Evolutionary conservation across 2,113 vertebrate genomes (phyloP).

Genomic region (Chascanopsetta lugubris): DNA sequence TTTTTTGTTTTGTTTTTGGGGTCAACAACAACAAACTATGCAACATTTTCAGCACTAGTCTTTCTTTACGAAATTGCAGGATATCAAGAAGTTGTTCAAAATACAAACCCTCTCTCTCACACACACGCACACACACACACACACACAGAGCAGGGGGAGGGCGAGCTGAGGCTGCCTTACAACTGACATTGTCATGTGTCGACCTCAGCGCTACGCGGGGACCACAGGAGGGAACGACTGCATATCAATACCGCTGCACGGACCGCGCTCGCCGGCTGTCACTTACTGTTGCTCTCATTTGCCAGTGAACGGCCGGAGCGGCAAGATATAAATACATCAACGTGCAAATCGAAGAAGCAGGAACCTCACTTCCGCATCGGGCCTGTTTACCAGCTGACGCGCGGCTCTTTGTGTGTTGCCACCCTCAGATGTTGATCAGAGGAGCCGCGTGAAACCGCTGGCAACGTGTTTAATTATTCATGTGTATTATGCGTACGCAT

Average conservation of each 20-base stretch:
- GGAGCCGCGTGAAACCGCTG: not conserved
- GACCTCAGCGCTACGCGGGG: constrained; percentile 18
- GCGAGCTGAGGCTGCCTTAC: constrained; percentile 31
- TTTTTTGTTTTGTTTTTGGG: no score
- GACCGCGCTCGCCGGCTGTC: constrained; percentile 32
- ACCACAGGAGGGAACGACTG: constrained; percentile 30
- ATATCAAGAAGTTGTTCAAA: not conserved
- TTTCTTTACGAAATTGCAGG: not conserved
- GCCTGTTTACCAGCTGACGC: not conserved
- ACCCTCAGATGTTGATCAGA: not conserved
- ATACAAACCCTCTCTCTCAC: not conserved
- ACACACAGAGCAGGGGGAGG: not conserved
- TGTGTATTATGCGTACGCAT: not conserved
- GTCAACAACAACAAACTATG: not conserved
- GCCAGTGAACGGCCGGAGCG: not conserved
- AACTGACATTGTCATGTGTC: constrained; percentile 35
- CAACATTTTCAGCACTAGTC: not conserved
- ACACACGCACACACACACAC: not conserved
- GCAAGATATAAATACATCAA: not conserved
- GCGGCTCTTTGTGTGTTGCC: not conserved
- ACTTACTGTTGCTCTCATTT: constrained; percentile 4
- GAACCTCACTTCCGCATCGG: not conserved
- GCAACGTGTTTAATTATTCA: not conserved
- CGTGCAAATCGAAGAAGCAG: no score
- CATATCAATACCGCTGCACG: constrained; percentile 55